These are phyloP conservation scores for Cygnus olor DNA, from an alignment of 2,797 vertebrate genomes.

Conservation along the genomic window DNA sequence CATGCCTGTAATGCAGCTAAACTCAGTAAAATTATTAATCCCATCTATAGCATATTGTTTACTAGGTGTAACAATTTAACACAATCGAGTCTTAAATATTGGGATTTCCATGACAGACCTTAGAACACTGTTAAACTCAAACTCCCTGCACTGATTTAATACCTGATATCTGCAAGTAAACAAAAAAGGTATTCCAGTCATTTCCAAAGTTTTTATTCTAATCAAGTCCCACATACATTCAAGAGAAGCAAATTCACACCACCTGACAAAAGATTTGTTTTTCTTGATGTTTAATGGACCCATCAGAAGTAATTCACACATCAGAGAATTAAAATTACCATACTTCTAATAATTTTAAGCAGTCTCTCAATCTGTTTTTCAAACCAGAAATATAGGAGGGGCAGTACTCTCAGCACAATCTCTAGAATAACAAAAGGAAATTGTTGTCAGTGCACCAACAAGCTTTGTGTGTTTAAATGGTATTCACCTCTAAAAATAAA, in stretches of 20 bases:
- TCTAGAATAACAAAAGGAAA: neutral
- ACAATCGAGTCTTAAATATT: neutral
- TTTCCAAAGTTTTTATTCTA: neutral
- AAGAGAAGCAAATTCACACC: neutral
- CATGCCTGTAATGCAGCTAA: rapidly evolving
- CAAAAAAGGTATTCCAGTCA: neutral
- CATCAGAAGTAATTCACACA: neutral
- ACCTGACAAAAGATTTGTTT: neutral
- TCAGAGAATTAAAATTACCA: neutral
- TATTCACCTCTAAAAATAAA: neutral
- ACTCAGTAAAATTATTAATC: neutral
- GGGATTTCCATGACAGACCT: neutral
- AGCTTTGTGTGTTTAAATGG: neutral
- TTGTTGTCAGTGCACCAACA: neutral
- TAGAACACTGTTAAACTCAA: neutral
- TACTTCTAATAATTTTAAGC: neutral
- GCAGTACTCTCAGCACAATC: neutral
- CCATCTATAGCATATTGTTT: neutral
- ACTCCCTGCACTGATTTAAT: neutral
- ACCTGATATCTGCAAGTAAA: neutral
- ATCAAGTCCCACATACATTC: neutral
- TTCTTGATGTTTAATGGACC: neutral
- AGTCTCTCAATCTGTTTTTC: neutral
- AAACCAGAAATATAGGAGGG: neutral
- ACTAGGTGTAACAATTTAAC: neutral